Evolutionary conservation across 2,113 vertebrate species (phyloP).

Genomic region (Myotis brandtii): DNA sequence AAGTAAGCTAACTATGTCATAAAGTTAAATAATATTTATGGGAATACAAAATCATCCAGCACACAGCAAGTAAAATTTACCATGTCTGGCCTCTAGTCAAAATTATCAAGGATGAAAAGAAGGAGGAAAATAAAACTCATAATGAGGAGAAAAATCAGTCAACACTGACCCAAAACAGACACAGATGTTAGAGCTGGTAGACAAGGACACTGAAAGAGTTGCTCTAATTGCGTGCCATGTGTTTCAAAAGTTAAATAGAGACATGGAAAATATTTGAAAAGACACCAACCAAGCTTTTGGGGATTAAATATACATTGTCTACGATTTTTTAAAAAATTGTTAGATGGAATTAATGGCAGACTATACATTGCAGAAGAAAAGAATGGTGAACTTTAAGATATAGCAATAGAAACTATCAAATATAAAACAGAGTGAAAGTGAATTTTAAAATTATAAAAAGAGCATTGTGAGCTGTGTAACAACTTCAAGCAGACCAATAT

Average conservation of each 20-base stretch:
- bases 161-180: background rate
- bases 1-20: background rate
- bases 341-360: background rate
- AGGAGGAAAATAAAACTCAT: background rate
- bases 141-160: background rate
- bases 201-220: background rate
- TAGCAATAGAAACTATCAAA: background rate
- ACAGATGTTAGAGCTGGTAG: background rate
- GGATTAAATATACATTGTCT: slow-evolving; percentile 14
- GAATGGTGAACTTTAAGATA: background rate
- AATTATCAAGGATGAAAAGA: background rate
- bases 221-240: background rate
- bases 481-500: background rate
- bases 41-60: background rate
- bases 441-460: background rate
- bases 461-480: background rate
- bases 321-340: background rate
- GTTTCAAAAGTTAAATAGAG: background rate
- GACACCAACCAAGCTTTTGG: background rate
- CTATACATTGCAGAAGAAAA: background rate
- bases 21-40: background rate
- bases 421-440: background rate
- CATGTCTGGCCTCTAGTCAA: slow-evolving; percentile 7
- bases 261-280: background rate
- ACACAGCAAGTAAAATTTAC: slow-evolving; percentile 3